A percentile compares a stretch with the other conserved stretches of the same genome.
phyloP scores from a whole-genome alignment of 1,140 invertebrate genomes.

The Neodiprion virginianus region DNA sequence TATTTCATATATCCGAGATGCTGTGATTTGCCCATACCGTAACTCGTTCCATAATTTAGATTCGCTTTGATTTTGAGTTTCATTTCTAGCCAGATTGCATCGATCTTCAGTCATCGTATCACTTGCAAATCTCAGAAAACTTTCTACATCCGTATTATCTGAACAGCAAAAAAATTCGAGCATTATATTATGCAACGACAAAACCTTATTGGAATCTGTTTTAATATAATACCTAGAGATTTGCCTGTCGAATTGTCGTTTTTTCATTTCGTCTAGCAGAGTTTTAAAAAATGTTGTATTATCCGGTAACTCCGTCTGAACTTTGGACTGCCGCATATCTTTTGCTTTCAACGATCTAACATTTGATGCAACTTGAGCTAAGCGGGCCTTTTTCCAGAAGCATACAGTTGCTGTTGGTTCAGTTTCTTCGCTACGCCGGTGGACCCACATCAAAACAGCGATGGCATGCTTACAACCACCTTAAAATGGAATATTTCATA shows the following conservation, averaged over 20 bases:
- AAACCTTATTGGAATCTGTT: background rate
- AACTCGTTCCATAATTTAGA: constrained; percentile 29
- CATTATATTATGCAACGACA: too few relatives aligned
- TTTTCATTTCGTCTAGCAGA: constrained; percentile 15
- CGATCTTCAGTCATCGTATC: too few relatives aligned
- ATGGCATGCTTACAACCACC: constrained; percentile 1
- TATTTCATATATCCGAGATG: constrained; percentile 34
- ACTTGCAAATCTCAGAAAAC: too few relatives aligned
- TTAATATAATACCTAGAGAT: constrained; percentile 22
- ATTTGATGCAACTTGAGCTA: constrained; percentile 27
- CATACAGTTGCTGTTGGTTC: constrained; percentile 46
- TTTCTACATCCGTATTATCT: too few relatives aligned
- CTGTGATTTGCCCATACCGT: constrained; percentile 44
- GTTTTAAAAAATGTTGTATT: constrained; percentile 21
- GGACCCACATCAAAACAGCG: constrained; percentile 4
- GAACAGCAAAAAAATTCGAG: too few relatives aligned
- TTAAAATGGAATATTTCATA: constrained; percentile 10
- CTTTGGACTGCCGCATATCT: constrained; percentile 24
- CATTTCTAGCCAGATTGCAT: too few relatives aligned
- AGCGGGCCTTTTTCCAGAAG: constrained; percentile 43
- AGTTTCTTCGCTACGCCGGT: constrained; percentile 46
- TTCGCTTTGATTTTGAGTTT: constrained; percentile 15
- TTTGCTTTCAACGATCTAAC: constrained; percentile 27
- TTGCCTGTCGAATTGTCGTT: constrained; percentile 10
- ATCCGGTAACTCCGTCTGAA: constrained; percentile 11